Evolutionary conservation across 2,888 invertebrate genomes (phyloP).

Genomic region (Sycophila texana): DNA sequence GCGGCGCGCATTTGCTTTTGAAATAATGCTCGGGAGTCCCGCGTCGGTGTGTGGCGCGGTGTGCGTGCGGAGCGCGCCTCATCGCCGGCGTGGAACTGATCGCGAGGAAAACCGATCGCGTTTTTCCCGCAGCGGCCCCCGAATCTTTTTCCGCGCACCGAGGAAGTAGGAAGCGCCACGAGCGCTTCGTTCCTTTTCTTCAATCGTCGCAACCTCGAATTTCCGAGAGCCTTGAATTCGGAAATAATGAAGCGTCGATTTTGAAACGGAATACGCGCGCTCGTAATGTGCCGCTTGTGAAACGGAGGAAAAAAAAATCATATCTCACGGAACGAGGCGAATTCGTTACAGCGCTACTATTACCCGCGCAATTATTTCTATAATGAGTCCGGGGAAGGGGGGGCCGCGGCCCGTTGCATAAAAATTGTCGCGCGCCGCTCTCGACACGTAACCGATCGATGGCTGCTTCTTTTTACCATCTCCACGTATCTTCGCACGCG

Average conservation of each 20-base stretch:
- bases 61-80: constrained; percentile 65
- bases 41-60: background rate
- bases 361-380: too few relatives aligned
- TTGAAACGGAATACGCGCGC: background rate
- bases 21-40: constrained; percentile 59
- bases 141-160: too few relatives aligned
- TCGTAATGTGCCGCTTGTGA: too few relatives aligned
- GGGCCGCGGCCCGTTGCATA: background rate
- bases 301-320: too few relatives aligned
- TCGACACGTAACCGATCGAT: too few relatives aligned
- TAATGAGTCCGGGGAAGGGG: background rate
- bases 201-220: background rate
- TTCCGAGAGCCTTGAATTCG: background rate
- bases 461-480: too few relatives aligned
- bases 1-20: constrained; percentile 63
- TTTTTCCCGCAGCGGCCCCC: background rate
- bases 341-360: too few relatives aligned
- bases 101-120: constrained; percentile 14
- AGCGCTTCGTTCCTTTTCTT: background rate
- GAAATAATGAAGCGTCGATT: background rate
- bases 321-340: too few relatives aligned
- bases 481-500: too few relatives aligned
- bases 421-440: background rate
- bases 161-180: background rate
- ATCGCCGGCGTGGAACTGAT: constrained; percentile 11